Evolutionary conservation across 1,140 invertebrate species (phyloP).

Genomic region (Anastrepha obliqua): DNA sequence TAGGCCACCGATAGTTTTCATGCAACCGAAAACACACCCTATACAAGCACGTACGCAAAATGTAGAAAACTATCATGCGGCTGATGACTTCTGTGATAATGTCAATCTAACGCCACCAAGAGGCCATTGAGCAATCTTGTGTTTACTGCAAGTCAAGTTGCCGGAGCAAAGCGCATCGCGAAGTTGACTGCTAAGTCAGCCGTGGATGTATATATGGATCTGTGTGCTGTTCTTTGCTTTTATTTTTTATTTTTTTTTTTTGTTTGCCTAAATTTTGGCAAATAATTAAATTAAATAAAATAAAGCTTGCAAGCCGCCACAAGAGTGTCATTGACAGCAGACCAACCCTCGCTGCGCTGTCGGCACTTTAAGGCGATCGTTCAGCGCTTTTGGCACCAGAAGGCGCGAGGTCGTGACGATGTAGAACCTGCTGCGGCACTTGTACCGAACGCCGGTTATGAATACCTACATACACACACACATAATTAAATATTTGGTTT

Average conservation of each 20-base stretch:
- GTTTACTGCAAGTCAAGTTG: constrained; percentile 15
- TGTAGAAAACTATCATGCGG: background rate
- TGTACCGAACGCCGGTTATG: background rate
- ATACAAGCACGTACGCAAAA: no score
- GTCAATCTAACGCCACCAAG: background rate
- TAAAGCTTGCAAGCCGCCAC: background rate
- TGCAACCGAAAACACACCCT: no score
- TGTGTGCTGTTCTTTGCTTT: background rate
- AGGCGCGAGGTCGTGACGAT: background rate
- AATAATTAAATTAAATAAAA: constrained; percentile 35
- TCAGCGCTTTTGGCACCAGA: background rate
- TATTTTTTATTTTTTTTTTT: background rate
- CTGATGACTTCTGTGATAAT: background rate
- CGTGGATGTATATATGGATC: background rate
- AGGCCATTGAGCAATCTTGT: constrained; percentile 10
- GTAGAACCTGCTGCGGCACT: constrained; percentile 1
- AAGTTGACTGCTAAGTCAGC: background rate
- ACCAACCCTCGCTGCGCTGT: background rate
- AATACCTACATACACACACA: background rate
- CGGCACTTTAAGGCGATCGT: background rate
- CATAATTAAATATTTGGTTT: background rate
- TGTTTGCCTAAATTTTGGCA: constrained; percentile 27
- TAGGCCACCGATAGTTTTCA: no score
- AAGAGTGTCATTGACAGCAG: constrained; percentile 43
- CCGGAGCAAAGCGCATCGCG: background rate